These are phyloP conservation scores for Enteromius afrohamiltoni DNA, from an alignment of 2,797 vertebrate species.

Conservation along the genomic window DNA sequence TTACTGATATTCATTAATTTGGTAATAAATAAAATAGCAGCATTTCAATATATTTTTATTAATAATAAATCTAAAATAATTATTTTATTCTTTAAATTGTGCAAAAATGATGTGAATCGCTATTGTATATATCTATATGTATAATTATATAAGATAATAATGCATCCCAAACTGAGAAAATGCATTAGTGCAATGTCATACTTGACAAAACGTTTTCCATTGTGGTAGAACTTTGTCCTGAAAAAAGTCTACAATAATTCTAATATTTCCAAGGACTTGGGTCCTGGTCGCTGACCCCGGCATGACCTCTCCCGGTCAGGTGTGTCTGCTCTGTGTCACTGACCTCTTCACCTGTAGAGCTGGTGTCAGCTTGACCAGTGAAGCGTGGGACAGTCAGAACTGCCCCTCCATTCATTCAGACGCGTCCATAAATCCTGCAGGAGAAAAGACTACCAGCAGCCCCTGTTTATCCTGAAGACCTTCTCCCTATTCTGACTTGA, in stretches of 20 bases:
- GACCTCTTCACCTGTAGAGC: constrained; percentile 75
- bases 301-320: constrained; percentile 68
- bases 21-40: background rate
- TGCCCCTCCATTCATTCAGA: constrained; percentile 67
- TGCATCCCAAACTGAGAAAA: background rate
- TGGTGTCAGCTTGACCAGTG: constrained; percentile 69
- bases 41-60: background rate
- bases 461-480: constrained; percentile 84
- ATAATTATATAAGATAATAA: background rate
- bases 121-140: too few species aligned
- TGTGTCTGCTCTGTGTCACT: constrained; percentile 72
- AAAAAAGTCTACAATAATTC: background rate
- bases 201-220: background rate
- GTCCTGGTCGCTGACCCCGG: constrained; percentile 67
- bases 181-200: background rate
- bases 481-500: constrained; percentile 76
- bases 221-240: background rate
- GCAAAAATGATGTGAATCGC: too few species aligned
- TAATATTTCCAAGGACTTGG: constrained; percentile 21
- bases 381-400: constrained; percentile 73
- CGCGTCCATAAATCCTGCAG: constrained; percentile 82
- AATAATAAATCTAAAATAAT: too few species aligned
- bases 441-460: constrained; percentile 76
- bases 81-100: background rate
- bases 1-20: too few species aligned